Percentiles rank a stretch among this genome's conserved stretches.
phyloP scores from a whole-genome alignment of 2,113 vertebrate genomes.

The Rhegmatorhina hoffmannsi region DNA sequence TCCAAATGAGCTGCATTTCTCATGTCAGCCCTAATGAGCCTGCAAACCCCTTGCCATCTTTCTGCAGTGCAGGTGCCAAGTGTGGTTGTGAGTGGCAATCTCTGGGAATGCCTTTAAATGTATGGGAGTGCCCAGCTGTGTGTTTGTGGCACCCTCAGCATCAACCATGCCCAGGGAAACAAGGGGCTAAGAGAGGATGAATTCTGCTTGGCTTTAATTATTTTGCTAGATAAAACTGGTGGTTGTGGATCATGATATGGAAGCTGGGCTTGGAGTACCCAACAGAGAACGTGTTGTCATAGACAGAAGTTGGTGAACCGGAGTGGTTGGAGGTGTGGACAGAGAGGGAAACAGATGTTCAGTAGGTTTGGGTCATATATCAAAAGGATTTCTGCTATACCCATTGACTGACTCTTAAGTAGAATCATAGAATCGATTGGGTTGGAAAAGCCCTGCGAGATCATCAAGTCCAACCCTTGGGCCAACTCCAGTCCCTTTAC shows the following conservation, averaged over 20 bases:
- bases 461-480: too few species aligned
- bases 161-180: not conserved
- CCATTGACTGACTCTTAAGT: not conserved
- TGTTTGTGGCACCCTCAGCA: not conserved
- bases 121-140: not conserved
- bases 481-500: too few species aligned
- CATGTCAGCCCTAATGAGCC: not conserved
- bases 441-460: too few species aligned
- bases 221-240: not conserved
- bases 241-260: not conserved
- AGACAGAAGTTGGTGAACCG: not conserved
- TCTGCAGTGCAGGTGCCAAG: not conserved
- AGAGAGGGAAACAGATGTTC: not conserved
- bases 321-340: not conserved
- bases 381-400: not conserved
- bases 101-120: not conserved
- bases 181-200: not conserved
- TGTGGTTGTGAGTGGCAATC: not conserved
- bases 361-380: not conserved
- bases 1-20: constrained; percentile 12
- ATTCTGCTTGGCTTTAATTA: not conserved
- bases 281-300: not conserved
- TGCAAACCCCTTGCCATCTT: not conserved
- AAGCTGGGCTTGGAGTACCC: not conserved
- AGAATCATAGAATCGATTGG: not conserved